Evolutionary conservation across 2,797 vertebrate genomes (phyloP).

Genomic region (Chelon auratus): DNA sequence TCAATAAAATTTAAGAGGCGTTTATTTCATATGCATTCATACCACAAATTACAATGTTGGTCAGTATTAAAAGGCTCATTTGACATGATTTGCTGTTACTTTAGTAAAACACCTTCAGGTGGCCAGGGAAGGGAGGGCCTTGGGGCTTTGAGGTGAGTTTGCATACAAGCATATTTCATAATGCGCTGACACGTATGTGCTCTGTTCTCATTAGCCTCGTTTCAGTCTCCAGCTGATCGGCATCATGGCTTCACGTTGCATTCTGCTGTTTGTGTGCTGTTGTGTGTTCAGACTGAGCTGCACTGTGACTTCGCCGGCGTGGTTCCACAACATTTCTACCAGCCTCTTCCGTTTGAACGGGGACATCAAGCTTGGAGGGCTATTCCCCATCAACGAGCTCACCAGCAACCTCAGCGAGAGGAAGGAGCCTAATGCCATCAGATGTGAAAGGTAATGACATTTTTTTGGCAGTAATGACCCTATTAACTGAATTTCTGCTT

Average conservation of each 20-base stretch:
- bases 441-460: conserved; percentile 76
- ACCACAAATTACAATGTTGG: conserved; percentile 38
- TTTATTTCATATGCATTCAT: not conserved
- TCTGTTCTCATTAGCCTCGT: not conserved
- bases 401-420: conserved; percentile 71
- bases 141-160: conserved; percentile 38
- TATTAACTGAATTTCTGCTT: conserved; percentile 17
- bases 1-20: too few relatives aligned
- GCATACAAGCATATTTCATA: conserved; percentile 47
- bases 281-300: conserved; percentile 41
- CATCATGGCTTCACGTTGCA: conserved; percentile 67
- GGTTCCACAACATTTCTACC: conserved; percentile 82
- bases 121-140: conserved; percentile 14
- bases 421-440: conserved; percentile 64
- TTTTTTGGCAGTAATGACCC: not conserved
- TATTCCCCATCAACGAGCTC: conserved; percentile 82
- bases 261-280: conserved; percentile 66
- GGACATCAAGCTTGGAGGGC: conserved; percentile 83
- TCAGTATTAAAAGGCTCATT: conserved; percentile 7
- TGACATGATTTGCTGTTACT: conserved; percentile 24
- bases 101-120: conserved; percentile 7
- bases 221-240: conserved; percentile 2
- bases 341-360: conserved; percentile 79
- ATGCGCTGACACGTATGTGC: conserved; percentile 14
- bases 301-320: conserved; percentile 42